phyloP scores from a whole-genome alignment of 2,888 invertebrate species.

The Morpho achilles region DNA sequence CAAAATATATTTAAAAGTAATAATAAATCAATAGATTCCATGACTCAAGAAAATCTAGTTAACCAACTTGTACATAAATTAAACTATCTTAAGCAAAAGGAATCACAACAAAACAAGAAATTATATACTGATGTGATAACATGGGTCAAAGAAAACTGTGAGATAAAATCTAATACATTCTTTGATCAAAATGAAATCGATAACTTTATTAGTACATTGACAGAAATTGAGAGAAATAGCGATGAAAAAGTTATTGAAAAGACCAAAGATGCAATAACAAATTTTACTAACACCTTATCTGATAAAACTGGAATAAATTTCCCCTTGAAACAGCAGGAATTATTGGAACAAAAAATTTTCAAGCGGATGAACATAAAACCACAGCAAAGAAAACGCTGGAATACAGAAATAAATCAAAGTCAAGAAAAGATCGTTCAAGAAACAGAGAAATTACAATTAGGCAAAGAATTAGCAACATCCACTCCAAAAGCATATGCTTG shows the following conservation, averaged over 20 bases:
- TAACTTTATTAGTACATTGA: constrained; percentile 9
- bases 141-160: constrained; percentile 8
- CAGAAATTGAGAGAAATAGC: constrained; percentile 1
- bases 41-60: constrained; percentile 18
- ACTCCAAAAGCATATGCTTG: constrained; percentile 1
- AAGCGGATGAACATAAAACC: background rate
- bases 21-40: constrained; percentile 7
- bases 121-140: constrained; percentile 3
- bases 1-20: constrained; percentile 11
- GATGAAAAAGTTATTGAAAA: constrained; percentile 1
- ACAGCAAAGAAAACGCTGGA: background rate
- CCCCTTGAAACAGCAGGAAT: background rate
- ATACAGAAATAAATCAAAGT: background rate
- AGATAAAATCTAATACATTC: background rate
- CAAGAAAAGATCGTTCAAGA: background rate
- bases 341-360: constrained; percentile 1
- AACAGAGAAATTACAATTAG: background rate
- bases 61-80: constrained; percentile 14
- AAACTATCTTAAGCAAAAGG: background rate
- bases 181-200: constrained; percentile 1
- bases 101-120: background rate
- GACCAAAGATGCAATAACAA: constrained; percentile 11
- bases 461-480: background rate
- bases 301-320: background rate
- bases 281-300: constrained; percentile 7